phyloP scores from a whole-genome alignment of 1,140 invertebrate species.

The Proales similis region DNA sequence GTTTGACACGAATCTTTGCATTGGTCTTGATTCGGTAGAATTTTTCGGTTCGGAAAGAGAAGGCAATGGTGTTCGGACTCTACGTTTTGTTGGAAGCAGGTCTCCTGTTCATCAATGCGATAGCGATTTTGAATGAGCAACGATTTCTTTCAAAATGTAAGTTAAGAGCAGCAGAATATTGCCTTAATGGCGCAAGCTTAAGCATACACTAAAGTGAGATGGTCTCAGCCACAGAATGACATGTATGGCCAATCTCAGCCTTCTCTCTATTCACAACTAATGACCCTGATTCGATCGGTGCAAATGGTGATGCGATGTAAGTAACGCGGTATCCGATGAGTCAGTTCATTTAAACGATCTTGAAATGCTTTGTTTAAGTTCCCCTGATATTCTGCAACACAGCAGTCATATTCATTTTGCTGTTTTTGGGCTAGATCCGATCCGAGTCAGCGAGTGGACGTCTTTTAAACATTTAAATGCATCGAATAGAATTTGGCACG shows the following conservation, averaged over 20 bases:
- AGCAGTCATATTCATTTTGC: constrained; percentile 5
- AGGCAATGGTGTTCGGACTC: constrained; percentile 32
- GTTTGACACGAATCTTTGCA: too few relatives aligned
- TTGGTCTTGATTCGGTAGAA: too few relatives aligned
- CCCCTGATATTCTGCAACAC: constrained; percentile 37
- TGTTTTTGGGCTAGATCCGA: constrained; percentile 37
- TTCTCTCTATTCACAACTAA: constrained; percentile 6
- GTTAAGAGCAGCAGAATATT: not conserved
- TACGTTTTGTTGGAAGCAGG: constrained; percentile 35
- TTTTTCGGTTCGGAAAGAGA: too few relatives aligned
- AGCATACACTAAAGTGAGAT: not conserved
- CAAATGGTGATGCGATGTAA: constrained; percentile 38
- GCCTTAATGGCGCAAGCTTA: not conserved
- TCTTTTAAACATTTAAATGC: too few relatives aligned
- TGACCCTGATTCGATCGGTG: constrained; percentile 37
- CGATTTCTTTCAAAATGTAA: constrained; percentile 25
- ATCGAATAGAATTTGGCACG: too few relatives aligned
- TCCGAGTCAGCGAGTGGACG: too few relatives aligned
- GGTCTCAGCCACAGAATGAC: not conserved
- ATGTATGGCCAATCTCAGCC: constrained; percentile 14
- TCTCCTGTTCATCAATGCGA: constrained; percentile 28
- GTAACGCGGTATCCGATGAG: not conserved
- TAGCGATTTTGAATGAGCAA: constrained; percentile 37
- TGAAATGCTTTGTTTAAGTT: constrained; percentile 23
- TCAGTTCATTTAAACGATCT: not conserved